Base-by-base conservation (phyloP, 1,140 invertebrate species). In the Aradophagus sp. region DNA sequence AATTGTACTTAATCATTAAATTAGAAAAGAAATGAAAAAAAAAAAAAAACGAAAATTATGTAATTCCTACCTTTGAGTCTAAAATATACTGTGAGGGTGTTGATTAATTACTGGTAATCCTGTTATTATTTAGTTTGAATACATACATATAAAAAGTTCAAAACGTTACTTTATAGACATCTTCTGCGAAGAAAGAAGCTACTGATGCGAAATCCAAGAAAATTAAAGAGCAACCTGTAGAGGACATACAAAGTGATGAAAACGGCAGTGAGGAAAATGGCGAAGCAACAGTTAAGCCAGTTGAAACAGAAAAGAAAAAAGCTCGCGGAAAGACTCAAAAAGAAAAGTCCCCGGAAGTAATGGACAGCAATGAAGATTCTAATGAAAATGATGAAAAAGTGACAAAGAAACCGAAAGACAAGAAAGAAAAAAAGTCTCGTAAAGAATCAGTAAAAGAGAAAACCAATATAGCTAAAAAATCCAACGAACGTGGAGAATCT, bases 291-390 rank as follows among this genome's bases (percentile, higher is more conserved):
- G 1, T 13, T 2, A 19, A 38, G 19, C 35, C 35, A 38, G 17
- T 38, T 6, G 32, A 34, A 34, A 34, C 5, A 12, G 17, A 32
- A 13, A 42, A 44, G 13, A 55, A 55, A 12, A 0, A 12, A 3
- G 36, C 19, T 10, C 39, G 20, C 12, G 47, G 4, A 10, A 53
- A 20, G 8, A 41, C 20, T 7, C 14, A 17, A 11, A 41, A 38
- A 55, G 50, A 55, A 42, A 2, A 31, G 14, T 26, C 38, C 27
- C 17, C 38, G 5, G 50, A 42, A 26, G 17, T 39, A 38, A 14
- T 1, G 2, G 27, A 55, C 1, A 20, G 15, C 11, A 17, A 42
- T 10, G 5, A 15, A 17, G 26, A 31, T 14, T 31, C 12, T 16
- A 32, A 12, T 32, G 36, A 31, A 31, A 41, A 19, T 10, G 17